A percentile compares a stretch with the other conserved stretches of the same genome.
These are phyloP conservation scores for Pterocles orientalis DNA, from an alignment of 2,113 vertebrate species.

Conservation along the genomic window DNA sequence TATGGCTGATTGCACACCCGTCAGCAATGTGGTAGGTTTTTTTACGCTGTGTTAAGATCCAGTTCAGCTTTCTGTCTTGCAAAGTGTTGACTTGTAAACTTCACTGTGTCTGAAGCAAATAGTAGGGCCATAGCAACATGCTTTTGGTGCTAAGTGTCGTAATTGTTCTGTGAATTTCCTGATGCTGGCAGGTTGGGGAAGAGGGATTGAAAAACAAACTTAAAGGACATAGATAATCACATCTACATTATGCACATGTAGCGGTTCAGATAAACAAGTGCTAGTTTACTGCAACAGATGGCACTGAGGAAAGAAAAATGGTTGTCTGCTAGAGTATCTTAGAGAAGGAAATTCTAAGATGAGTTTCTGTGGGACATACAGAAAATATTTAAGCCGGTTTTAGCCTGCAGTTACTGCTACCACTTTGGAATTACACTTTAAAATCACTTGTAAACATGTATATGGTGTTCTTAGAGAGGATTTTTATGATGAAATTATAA, in stretches of 20 bases:
- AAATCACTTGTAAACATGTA: not conserved
- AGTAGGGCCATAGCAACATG: not conserved
- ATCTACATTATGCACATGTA: not conserved
- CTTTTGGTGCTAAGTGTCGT: not conserved
- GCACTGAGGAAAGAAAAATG: not conserved
- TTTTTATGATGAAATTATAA: not conserved
- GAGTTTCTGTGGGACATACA: not conserved
- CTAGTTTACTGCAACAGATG: not conserved
- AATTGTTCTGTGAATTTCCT: not conserved
- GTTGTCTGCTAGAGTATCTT: not conserved
- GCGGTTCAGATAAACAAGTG: not conserved
- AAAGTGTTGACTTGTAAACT: conserved; percentile 14
- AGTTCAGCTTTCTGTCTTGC: conserved; percentile 7
- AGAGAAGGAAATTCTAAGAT: not conserved
- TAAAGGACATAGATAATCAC: not conserved
- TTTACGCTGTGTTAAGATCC: conserved; percentile 37
- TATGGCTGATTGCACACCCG: conserved; percentile 68
- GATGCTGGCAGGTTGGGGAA: not conserved
- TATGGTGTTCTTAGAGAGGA: not conserved
- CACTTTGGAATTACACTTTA: not conserved
- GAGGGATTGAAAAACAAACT: not conserved
- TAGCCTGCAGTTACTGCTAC: not conserved
- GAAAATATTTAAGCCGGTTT: not conserved
- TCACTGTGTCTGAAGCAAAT: not conserved
- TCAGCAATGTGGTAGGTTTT: not conserved